Percentiles rank a stretch among this genome's conserved stretches.
phyloP scores from a whole-genome alignment of 2,113 vertebrate genomes.

The Promerops cafer region DNA sequence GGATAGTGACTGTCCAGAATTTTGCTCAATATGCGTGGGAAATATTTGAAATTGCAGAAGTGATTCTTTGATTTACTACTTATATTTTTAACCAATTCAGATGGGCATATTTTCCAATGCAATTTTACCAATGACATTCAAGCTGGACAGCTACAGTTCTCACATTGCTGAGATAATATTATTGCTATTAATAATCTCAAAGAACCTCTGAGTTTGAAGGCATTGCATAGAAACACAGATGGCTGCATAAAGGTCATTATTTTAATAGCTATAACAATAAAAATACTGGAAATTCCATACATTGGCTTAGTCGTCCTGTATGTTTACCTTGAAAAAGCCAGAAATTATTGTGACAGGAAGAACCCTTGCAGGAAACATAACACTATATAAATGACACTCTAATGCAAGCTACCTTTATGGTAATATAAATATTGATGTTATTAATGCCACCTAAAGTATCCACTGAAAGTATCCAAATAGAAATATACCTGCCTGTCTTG shows the following conservation, averaged over 20 bases:
- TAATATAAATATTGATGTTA: constrained; percentile 25
- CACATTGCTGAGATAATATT: neutral
- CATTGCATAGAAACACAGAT: neutral
- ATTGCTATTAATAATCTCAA: constrained; percentile 19
- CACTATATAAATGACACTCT: neutral
- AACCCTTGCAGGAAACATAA: constrained; percentile 40
- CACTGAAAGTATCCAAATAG: neutral
- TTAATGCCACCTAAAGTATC: neutral
- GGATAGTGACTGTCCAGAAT: neutral
- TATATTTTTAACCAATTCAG: constrained; percentile 24
- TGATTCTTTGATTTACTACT: neutral
- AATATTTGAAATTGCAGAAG: neutral
- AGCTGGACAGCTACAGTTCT: neutral
- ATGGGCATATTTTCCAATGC: neutral
- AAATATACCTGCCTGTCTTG: neutral
- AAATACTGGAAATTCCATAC: neutral
- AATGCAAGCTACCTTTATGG: constrained; percentile 23
- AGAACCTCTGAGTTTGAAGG: neutral
- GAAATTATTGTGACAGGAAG: constrained; percentile 30
- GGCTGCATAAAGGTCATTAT: constrained; percentile 13
- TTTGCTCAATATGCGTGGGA: neutral
- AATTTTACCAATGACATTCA: neutral
- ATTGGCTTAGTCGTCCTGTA: neutral
- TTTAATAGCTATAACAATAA: constrained; percentile 24
- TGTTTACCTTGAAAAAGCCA: neutral